These are phyloP conservation scores for Chaetodon trifasciatus DNA, from an alignment of 2,797 vertebrate species.

Conservation along the genomic window DNA sequence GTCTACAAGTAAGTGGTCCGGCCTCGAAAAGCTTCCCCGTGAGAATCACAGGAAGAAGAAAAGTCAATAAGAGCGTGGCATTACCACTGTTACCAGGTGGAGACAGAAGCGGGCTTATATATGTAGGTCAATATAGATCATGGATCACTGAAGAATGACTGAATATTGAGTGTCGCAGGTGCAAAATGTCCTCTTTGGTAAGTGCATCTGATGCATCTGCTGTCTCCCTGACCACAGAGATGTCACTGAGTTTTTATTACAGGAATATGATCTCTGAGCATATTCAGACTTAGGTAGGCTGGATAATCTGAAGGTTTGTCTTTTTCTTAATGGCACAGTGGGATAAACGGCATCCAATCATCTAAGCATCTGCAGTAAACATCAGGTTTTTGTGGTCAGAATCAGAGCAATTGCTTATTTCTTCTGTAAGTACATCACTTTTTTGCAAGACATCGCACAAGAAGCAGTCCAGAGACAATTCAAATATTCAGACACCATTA, in stretches of 20 bases:
- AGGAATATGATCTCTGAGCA: conserved; percentile 9
- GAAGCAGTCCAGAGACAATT: not conserved
- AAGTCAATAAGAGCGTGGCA: conserved; percentile 27
- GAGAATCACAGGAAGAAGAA: conserved; percentile 6
- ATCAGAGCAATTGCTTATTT: not conserved
- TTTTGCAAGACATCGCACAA: not conserved
- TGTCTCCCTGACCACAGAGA: conserved; percentile 25
- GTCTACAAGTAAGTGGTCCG: conserved; percentile 3
- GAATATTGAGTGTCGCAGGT: conserved; percentile 35
- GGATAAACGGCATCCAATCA: not conserved
- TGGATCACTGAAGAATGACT: conserved; percentile 45
- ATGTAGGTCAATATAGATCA: conserved; percentile 46
- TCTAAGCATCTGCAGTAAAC: too few relatives aligned
- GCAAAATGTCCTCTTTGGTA: conserved; percentile 35
- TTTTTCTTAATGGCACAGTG: not conserved
- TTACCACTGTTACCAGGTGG: conserved; percentile 35
- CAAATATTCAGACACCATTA: not conserved
- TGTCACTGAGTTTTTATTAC: not conserved
- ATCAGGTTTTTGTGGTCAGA: not conserved
- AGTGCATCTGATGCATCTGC: conserved; percentile 47
- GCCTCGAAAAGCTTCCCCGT: conserved; percentile 18
- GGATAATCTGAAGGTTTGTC: not conserved
- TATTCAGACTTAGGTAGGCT: not conserved
- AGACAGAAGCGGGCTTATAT: conserved; percentile 23
- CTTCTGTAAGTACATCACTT: not conserved